Evolutionary conservation across 1,140 invertebrate genomes (phyloP).

Genomic region (Diachasma alloeum): DNA sequence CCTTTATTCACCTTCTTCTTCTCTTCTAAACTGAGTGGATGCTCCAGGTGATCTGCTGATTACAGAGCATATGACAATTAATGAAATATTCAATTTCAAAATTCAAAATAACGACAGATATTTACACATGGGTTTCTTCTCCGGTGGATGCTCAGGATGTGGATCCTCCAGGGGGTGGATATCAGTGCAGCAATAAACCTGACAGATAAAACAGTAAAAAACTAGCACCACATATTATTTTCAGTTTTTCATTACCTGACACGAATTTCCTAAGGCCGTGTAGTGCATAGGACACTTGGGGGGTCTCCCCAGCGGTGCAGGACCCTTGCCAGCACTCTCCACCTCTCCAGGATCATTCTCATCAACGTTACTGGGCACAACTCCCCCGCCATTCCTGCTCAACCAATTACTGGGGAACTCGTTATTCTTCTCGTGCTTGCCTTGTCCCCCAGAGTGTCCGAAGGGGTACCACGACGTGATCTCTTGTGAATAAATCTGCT

Average conservation of each 20-base stretch:
- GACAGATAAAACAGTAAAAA: not conserved
- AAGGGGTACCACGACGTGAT: constrained; percentile 58
- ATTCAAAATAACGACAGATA: constrained; percentile 6
- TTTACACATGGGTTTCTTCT: constrained; percentile 58
- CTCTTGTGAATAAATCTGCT: constrained; percentile 59
- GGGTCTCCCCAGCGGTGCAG: constrained; percentile 52
- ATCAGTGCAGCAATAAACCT: constrained; percentile 58
- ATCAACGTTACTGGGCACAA: constrained; percentile 55
- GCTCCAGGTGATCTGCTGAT: constrained; percentile 57
- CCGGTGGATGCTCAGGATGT: constrained; percentile 54
- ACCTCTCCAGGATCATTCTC: constrained; percentile 57
- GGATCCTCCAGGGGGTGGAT: constrained; percentile 57
- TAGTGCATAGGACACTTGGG: constrained; percentile 52
- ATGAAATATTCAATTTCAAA: not conserved
- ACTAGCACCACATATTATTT: too few species aligned
- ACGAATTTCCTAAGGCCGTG: constrained; percentile 54
- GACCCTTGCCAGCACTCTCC: constrained; percentile 45
- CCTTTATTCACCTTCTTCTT: constrained; percentile 58
- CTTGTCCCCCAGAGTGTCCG: constrained; percentile 51
- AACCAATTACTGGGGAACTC: constrained; percentile 59
- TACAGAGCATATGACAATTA: not conserved
- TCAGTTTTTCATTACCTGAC: constrained; percentile 41
- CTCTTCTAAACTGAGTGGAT: constrained; percentile 57
- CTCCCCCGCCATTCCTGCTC: constrained; percentile 50
- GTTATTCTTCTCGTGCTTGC: constrained; percentile 58